Conservation (phyloP, 2,113 vertebrate species). For the Peucedramus taeniatus region DNA sequence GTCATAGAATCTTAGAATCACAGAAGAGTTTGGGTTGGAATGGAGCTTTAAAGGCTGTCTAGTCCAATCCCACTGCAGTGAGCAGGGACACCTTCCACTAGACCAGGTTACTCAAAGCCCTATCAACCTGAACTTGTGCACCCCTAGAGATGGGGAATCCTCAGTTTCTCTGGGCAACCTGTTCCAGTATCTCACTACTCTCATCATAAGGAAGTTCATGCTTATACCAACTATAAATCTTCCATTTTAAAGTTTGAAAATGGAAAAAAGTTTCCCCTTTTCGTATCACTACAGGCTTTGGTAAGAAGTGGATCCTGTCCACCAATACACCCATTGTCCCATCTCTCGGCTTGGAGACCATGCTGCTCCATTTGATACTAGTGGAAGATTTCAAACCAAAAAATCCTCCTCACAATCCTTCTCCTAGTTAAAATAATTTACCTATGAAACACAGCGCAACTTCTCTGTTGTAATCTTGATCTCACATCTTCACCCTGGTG, state of each 20-base stretch:
- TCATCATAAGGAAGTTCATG: background rate
- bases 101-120: background rate
- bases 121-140: background rate
- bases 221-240: background rate
- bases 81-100: background rate
- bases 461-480: background rate
- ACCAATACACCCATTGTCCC: background rate
- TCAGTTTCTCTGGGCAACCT: background rate
- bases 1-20: background rate
- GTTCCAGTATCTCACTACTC: background rate
- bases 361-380: background rate
- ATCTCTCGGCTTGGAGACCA: background rate
- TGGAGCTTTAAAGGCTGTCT: background rate
- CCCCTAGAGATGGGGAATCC: background rate
- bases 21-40: background rate
- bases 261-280: background rate
- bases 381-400: background rate
- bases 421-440: background rate
- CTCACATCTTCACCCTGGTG: background rate
- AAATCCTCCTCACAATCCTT: background rate
- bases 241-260: background rate
- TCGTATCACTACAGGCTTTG: background rate
- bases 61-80: background rate
- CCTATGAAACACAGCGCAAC: background rate
- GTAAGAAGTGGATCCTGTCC: background rate